Evolutionary conservation across 1,140 invertebrate species (phyloP).

Genomic region (Thereuonema tuberculata): DNA sequence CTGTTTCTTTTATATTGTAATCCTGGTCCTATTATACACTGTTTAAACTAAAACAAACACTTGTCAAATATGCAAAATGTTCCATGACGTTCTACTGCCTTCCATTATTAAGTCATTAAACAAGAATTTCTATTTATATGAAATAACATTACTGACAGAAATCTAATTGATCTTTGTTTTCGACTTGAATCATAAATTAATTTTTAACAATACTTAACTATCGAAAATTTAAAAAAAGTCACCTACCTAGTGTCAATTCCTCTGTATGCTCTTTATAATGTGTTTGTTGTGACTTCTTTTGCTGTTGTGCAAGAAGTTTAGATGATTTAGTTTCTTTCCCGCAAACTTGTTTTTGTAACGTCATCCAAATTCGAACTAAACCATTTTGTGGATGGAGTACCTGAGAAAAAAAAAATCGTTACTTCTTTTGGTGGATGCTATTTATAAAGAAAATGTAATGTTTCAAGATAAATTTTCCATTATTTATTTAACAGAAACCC

Average conservation of each 20-base stretch:
- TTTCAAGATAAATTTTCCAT: no score
- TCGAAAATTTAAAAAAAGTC: neutral
- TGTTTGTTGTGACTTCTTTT: constrained; percentile 15
- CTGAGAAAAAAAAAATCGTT: constrained; percentile 7
- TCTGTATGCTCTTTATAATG: constrained; percentile 13
- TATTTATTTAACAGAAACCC: no score
- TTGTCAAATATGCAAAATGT: neutral
- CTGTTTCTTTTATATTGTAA: no score
- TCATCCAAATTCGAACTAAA: constrained; percentile 34
- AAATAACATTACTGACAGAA: neutral
- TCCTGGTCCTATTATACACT: no score
- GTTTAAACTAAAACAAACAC: no score
- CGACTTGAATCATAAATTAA: neutral
- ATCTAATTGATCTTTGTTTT: no score
- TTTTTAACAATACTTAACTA: neutral
- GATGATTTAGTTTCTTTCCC: constrained; percentile 23
- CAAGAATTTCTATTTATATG: neutral
- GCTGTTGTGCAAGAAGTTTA: constrained; percentile 11
- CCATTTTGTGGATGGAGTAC: constrained; percentile 22
- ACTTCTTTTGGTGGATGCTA: no score
- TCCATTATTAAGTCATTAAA: neutral
- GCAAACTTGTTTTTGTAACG: constrained; percentile 37
- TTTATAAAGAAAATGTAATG: no score
- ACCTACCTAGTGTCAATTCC: constrained; percentile 5
- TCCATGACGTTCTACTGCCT: neutral